Base-by-base conservation (phyloP, 2,113 vertebrate species). In the Eurystomus gularis region DNA sequence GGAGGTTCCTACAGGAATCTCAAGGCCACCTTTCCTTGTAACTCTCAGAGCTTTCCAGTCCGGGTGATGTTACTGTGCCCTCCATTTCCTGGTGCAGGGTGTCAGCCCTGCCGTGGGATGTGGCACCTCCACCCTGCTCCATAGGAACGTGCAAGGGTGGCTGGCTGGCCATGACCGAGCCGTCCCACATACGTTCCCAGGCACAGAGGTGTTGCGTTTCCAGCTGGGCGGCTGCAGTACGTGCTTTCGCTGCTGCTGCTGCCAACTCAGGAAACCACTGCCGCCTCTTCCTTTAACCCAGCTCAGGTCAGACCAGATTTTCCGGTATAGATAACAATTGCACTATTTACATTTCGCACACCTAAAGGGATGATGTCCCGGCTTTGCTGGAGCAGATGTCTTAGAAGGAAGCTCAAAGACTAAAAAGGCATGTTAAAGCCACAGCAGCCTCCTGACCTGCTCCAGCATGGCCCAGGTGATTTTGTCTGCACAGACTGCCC, bases 271-370 rank as follows among this genome's bases (percentile, higher is more conserved):
- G 58, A 79, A 95, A 92, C 48, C 0, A 1, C 79, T 78, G 78
- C 84, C 7, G 7, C 87, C 86, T 76, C 91, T 55, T 71, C 68
- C 72, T 75, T 68, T 44, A 78, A 51, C 35, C 33, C 70, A 88
- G 88, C 79, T 85, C 86, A 88, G 88, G 93, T 88, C 71, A 83
- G 57, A 92, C 90, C 75, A 92, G 96, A 84, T 93, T 96, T 97
- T 96, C 95, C 5, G 0, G 93, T 88, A 71, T 1, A 78, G 85
- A 33, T 83, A 91, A 88, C 79, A 91, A 86, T 19, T 82, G 52
- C 49, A 7, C 48, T 87, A 82, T 96, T 96, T 95, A 94, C 94
- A 87, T 85, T 94, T 94, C 81, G 61, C 76, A 76, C 57, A 52
- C 70, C 58, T 79, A 20, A 78, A 92, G 84, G 81, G 78, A 93